Evolutionary conservation across 2,113 vertebrate genomes (phyloP), one percentile per base, ranked within the genome.

Genomic region (Semicossyphus pulcher): DNA sequence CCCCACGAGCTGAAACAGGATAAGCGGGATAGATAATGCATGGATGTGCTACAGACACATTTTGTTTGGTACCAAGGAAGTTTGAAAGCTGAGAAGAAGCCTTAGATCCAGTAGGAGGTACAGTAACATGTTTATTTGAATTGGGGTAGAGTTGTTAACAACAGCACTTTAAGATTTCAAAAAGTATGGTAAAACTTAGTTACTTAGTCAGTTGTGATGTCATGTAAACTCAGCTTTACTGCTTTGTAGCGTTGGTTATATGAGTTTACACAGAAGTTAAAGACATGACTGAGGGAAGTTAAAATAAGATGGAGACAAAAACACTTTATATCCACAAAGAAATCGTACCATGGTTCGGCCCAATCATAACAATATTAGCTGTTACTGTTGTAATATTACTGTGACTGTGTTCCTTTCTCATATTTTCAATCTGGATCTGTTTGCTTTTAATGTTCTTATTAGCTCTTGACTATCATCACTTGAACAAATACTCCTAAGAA

Each of bases 361-460:
- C 42, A 63, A 71, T 58, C 36, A 44, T 16, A 64, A 36, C 16
- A 51, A 29, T 11, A 16, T 47, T 47, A 45, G 18, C 54, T 32
- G 12, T 51, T 1, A 20, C 12, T 16, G 26, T 45, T 16, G 26
- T 45, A 36, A 29, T 52, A 31, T 58, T 42, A 1, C 31, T 12
- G 1, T 58, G 31, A 25, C 69, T 18, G 32, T 23, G 21, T 60
- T 28, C 14, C 7, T 63, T 36, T 61, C 25, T 42, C 31, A 48
- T 69, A 36, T 76, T 49, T 53, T 63, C 28, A 16, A 6, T 11
- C 12, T n/a, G 21, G 20, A 42, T 51, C 45, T 51, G 37, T 78
- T 66, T 81, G 39, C 25, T 60, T 48, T 87, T 72, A 45, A 32
- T 74, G 48, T 69, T 34, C 52, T 66, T 39, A 78, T 82, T 66